Percentiles rank a stretch among this genome's conserved stretches.
These are phyloP conservation scores for Cebidichthys violaceus DNA, from an alignment of 2,113 vertebrate genomes.

Conservation along the genomic window DNA sequence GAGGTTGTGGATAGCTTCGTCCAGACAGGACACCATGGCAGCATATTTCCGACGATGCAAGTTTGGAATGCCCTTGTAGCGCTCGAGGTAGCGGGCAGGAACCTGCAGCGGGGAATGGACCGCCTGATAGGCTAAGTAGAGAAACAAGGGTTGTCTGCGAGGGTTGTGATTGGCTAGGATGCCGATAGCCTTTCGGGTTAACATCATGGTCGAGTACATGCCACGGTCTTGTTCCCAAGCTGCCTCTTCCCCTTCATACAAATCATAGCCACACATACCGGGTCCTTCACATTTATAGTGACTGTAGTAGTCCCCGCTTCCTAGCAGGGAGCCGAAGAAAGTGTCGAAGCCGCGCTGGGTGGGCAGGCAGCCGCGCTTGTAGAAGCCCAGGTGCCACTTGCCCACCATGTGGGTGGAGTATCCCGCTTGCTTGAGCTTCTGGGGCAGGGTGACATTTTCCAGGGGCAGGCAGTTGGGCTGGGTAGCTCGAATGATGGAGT, in stretches of 20 bases:
- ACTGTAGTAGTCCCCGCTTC: conserved; percentile 96
- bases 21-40: conserved; percentile 95
- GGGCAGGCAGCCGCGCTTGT: conserved; percentile 94
- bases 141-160: conserved; percentile 87
- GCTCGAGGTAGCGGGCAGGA: conserved; percentile 90
- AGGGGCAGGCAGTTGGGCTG: conserved; percentile 96
- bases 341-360: conserved; percentile 95
- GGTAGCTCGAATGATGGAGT: conserved; percentile 94
- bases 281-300: conserved; percentile 97
- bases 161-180: conserved; percentile 91
- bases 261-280: conserved; percentile 93
- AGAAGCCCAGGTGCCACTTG: conserved; percentile 98
- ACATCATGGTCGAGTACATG: conserved; percentile 95
- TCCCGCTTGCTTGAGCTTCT: conserved; percentile 93
- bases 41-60: conserved; percentile 92
- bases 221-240: conserved; percentile 95
- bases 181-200: conserved; percentile 90
- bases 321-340: conserved; percentile 95
- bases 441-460: conserved; percentile 93
- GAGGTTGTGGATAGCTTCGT: conserved; percentile 93
- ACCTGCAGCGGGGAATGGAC: conserved; percentile 96
- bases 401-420: conserved; percentile 98
- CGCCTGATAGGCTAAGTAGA: conserved; percentile 96
- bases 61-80: conserved; percentile 93
- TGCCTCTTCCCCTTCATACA: conserved; percentile 93